Evolutionary conservation across 2,113 vertebrate genomes (phyloP), one percentile per base, ranked within the genome.

Genomic region (Leucopsar rothschildi): DNA sequence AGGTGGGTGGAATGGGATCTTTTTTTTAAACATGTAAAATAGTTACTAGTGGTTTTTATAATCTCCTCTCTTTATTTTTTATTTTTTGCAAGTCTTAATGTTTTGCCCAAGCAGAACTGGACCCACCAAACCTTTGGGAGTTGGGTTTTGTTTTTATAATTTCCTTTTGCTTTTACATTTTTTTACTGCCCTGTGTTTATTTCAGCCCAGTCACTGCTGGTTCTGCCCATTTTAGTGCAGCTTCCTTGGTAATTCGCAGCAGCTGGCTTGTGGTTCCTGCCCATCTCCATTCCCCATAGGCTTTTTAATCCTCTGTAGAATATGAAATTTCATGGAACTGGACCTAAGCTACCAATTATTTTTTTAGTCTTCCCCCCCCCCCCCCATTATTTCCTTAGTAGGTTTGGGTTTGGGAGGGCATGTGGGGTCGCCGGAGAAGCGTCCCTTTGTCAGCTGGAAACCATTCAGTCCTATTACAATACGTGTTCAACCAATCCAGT

Each of bases 1-100:
- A 96, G 96, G 96, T 98, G 97, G 98, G 97, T 97, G 97, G 97
- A 95, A 94, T 92, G 96, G 97, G 96, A 94, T 96, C 96, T 95
- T 96, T 98, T 98, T 98, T 98, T 98, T 56, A 97, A 96, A 98
- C 95, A 96, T 97, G 63, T 96, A 97, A 95, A 94, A 97, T 96
- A 97, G 97, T 96, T 95, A 96, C 86, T 78, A 95, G 96, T 97
- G 95, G 88, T 89, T 97, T 97, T 97, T 97, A 97, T 97, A 97
- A 96, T 96, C 96, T 97, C 85, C 97, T 97, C 92, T 96, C 92
- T 97, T 94, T 95, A 86, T 94, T 93, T 95, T 97, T 97, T 97
- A 95, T 96, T 97, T 65, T 97, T 98, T 96, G 96, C 95, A 96
- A 97, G 96, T 97, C 93, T 92, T 96, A 96, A 96, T 78, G 94